These are phyloP conservation scores for Cabera pusaria DNA, from an alignment of 2,888 invertebrate genomes.

Conservation along the genomic window DNA sequence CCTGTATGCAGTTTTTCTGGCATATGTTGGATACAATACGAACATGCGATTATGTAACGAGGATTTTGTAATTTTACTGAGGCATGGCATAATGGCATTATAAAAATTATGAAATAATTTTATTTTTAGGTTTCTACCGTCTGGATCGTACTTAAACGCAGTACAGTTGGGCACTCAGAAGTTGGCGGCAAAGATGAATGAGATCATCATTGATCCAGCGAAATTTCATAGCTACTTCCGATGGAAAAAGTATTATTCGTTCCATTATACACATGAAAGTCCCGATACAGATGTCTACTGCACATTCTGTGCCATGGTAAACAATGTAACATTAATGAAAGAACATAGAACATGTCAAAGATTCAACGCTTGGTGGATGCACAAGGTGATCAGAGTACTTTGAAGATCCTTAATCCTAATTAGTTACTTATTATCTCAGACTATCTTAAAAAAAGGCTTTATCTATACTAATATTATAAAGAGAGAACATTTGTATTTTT, in stretches of 20 bases:
- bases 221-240: slow-evolving; percentile 52
- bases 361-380: slow-evolving; percentile 56
- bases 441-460: no score
- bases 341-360: slow-evolving; percentile 36
- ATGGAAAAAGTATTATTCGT: slow-evolving; percentile 58
- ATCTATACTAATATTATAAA: no score
- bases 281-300: slow-evolving; percentile 59
- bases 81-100: no score
- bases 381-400: slow-evolving; percentile 9
- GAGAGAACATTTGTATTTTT: no score
- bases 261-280: slow-evolving; percentile 42
- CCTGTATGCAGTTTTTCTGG: no score
- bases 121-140: slow-evolving; percentile 64
- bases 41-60: no score
- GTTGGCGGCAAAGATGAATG: slow-evolving; percentile 49
- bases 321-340: slow-evolving; percentile 41
- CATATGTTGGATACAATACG: no score
- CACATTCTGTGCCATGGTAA: slow-evolving; percentile 52
- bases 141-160: slow-evolving; percentile 58
- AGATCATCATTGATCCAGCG: slow-evolving; percentile 42
- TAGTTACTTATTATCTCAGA: no score
- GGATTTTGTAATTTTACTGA: no score
- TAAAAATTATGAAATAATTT: no score
- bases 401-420: neutral
- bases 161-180: slow-evolving; percentile 40